Percentiles rank a stretch among this genome's conserved stretches.
These are phyloP conservation scores for Drosophila pruinosa DNA, from an alignment of 1,140 invertebrate species.

Conservation along the genomic window DNA sequence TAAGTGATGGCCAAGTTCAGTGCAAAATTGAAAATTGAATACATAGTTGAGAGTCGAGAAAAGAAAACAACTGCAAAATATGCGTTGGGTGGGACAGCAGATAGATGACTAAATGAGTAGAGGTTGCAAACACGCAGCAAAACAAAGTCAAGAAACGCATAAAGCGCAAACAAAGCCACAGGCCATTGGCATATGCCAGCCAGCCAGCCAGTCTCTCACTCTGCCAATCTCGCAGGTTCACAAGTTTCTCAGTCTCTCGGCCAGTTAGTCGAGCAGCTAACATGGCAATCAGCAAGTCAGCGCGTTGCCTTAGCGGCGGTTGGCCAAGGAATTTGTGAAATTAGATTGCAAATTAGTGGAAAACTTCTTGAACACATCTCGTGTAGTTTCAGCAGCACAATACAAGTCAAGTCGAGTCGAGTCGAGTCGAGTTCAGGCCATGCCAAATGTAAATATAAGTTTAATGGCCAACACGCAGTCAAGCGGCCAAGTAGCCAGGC, in stretches of 20 bases:
- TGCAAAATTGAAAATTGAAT: conserved; percentile 11
- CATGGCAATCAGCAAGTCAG: conserved; percentile 20
- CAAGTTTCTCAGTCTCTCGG: not conserved
- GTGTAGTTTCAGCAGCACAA: conserved; percentile 21
- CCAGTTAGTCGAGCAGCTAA: not conserved
- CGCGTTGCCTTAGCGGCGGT: not conserved
- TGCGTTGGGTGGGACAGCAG: not conserved
- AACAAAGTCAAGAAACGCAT: conserved; percentile 54
- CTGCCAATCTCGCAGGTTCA: not conserved
- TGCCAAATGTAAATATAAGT: conserved; percentile 43
- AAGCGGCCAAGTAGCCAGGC: not conserved
- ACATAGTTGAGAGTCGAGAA: conserved; percentile 1
- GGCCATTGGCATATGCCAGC: conserved; percentile 67
- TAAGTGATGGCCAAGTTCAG: conserved; percentile 36
- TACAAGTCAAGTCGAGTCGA: too few species aligned
- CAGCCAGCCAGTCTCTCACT: not conserved
- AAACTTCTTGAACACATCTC: conserved; percentile 13
- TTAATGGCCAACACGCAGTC: conserved; percentile 46
- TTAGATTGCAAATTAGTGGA: not conserved
- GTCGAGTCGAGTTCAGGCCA: conserved; percentile 8
- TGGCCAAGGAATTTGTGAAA: not conserved
- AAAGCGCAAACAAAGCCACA: conserved; percentile 66
- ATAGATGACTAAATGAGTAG: not conserved
- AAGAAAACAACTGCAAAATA: conserved; percentile 10
- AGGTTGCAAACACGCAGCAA: conserved; percentile 18